Evolutionary conservation across 2,113 vertebrate species (phyloP).

Genomic region (Orientallactaga bullata): DNA sequence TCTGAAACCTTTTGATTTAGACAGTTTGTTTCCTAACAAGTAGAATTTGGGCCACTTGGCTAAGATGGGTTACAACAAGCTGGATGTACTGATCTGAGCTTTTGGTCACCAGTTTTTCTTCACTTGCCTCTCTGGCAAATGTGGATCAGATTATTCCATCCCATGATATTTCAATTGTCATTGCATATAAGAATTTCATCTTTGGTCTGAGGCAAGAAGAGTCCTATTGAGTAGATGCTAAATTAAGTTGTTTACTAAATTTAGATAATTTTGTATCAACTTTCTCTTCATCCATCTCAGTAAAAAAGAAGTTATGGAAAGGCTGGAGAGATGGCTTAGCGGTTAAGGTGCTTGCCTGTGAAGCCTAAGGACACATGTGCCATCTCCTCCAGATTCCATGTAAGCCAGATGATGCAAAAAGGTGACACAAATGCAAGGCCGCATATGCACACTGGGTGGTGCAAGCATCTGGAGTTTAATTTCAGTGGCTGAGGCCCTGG

Average conservation of each 20-base stretch:
- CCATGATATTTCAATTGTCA: background rate
- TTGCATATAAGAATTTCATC: background rate
- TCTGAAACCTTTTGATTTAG: background rate
- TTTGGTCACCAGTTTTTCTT: background rate
- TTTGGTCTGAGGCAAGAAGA: slow-evolving; percentile 17
- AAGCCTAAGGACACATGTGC: too few relatives aligned
- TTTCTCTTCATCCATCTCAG: background rate
- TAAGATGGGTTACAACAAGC: background rate
- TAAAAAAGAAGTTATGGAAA: background rate
- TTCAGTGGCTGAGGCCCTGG: too few relatives aligned
- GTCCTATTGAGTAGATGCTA: background rate
- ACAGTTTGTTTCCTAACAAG: background rate
- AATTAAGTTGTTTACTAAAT: background rate
- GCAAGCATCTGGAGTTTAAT: too few relatives aligned
- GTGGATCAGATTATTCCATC: background rate
- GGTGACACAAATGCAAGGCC: too few relatives aligned
- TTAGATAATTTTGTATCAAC: background rate
- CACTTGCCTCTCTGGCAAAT: slow-evolving; percentile 26
- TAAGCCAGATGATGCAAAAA: too few relatives aligned
- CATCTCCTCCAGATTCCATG: too few relatives aligned
- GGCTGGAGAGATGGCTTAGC: too few relatives aligned
- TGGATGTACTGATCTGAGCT: background rate
- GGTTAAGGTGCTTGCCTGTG: too few relatives aligned
- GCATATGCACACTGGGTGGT: too few relatives aligned
- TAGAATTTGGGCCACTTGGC: background rate